phyloP scores from a whole-genome alignment of 2,113 vertebrate genomes.

The Cepphus grylle region DNA sequence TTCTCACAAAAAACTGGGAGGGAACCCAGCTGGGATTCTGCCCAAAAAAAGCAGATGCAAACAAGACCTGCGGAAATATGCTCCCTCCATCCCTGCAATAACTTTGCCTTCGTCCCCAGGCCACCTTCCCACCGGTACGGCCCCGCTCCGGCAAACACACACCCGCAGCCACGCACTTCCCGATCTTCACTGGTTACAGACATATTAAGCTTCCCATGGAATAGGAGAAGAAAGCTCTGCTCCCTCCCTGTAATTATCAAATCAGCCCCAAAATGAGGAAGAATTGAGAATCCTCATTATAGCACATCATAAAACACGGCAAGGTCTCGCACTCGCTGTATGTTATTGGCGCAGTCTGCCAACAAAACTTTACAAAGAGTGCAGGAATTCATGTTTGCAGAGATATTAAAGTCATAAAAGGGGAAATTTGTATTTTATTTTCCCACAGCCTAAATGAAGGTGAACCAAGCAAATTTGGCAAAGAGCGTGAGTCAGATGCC shows the following conservation, averaged over 20 bases:
- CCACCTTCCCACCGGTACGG: background rate
- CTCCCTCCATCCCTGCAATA: background rate
- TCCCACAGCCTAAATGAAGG: conserved; percentile 78
- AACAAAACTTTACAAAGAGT: conserved; percentile 44
- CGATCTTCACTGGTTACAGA: background rate
- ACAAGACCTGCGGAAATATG: background rate
- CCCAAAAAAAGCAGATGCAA: background rate
- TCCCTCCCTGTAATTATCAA: conserved; percentile 64
- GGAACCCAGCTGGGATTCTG: background rate
- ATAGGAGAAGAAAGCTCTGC: background rate
- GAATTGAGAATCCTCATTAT: conserved; percentile 61
- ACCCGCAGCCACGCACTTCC: background rate
- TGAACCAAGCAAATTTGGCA: conserved; percentile 76
- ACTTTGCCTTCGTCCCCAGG: background rate
- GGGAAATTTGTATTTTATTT: conserved; percentile 63
- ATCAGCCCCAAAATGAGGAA: conserved; percentile 59
- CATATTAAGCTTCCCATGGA: background rate
- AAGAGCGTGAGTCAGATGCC: conserved; percentile 65
- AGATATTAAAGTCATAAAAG: conserved; percentile 70
- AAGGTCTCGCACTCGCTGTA: background rate
- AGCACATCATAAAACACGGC: conserved; percentile 48
- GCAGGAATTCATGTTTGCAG: conserved; percentile 47
- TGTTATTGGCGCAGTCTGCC: background rate
- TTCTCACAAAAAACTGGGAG: background rate
- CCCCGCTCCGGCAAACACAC: fast-evolving